Conservation (phyloP, 2,888 invertebrate species). For the Brachyptera putata region DNA sequence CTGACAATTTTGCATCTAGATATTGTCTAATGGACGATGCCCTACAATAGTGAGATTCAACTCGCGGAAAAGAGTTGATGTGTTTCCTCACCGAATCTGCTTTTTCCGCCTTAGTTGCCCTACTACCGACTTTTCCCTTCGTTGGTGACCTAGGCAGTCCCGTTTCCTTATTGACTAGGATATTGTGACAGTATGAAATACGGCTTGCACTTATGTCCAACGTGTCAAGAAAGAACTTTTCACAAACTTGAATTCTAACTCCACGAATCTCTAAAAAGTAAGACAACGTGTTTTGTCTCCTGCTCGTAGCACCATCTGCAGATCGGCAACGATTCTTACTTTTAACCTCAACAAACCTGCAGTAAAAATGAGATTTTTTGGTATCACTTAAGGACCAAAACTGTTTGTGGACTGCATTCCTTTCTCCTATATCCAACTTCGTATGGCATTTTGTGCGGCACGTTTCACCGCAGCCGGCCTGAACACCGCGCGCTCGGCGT, state of each 20-base stretch:
- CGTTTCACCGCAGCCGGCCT: neutral
- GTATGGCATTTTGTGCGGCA: neutral
- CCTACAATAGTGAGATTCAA: conserved; percentile 34
- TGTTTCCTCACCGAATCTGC: conserved; percentile 22
- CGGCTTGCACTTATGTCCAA: neutral
- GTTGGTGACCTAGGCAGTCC: neutral
- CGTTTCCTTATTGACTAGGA: neutral
- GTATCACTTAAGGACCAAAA: neutral
- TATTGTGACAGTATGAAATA: neutral
- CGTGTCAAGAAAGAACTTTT: neutral
- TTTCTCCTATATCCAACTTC: neutral
- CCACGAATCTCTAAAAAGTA: neutral
- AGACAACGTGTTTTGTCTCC: neutral
- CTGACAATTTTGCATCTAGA: conserved; percentile 31
- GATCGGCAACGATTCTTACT: neutral
- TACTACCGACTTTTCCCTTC: neutral
- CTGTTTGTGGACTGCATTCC: neutral
- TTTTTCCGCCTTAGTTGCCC: neutral
- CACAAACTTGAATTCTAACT: neutral
- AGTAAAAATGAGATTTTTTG: neutral
- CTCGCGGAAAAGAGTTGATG: conserved; percentile 34
- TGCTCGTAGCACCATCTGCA: neutral
- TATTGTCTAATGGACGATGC: conserved; percentile 33
- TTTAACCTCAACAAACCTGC: neutral
- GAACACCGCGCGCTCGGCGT: neutral